phyloP scores from a whole-genome alignment of 2,113 vertebrate genomes.

The Crocuta crocuta region DNA sequence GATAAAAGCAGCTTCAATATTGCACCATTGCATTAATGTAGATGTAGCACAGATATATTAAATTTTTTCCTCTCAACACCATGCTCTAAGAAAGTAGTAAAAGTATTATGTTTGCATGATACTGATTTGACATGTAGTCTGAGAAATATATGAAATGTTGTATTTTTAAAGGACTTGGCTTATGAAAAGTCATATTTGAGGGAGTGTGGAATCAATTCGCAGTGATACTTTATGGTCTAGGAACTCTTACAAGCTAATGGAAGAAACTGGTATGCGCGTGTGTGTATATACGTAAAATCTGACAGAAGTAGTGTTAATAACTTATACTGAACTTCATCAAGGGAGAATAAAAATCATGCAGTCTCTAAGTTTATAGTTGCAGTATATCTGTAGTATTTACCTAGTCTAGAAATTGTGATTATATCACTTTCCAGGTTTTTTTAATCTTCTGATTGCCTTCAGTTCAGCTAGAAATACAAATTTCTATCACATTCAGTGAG shows the following conservation, averaged over 20 bases:
- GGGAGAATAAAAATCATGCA: neutral
- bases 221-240: conserved; percentile 75
- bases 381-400: neutral
- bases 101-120: conserved; percentile 76
- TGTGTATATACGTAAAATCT: neutral
- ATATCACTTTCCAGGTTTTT: neutral
- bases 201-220: conserved; percentile 80
- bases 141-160: conserved; percentile 77
- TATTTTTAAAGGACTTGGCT: conserved; percentile 77
- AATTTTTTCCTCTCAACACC: conserved; percentile 72
- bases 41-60: conserved; percentile 76
- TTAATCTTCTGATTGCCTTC: neutral
- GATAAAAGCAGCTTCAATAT: conserved; percentile 81
- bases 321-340: neutral
- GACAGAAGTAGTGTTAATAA: conserved; percentile 49
- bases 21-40: conserved; percentile 68
- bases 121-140: conserved; percentile 76
- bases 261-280: neutral
- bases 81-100: conserved; percentile 65
- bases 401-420: neutral
- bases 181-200: conserved; percentile 77
- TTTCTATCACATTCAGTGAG: neutral
- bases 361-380: neutral
- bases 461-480: neutral
- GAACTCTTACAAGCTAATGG: conserved; percentile 62